Evolutionary conservation across 2,113 vertebrate species (phyloP).

Genomic region (Oreocharis arfaki): DNA sequence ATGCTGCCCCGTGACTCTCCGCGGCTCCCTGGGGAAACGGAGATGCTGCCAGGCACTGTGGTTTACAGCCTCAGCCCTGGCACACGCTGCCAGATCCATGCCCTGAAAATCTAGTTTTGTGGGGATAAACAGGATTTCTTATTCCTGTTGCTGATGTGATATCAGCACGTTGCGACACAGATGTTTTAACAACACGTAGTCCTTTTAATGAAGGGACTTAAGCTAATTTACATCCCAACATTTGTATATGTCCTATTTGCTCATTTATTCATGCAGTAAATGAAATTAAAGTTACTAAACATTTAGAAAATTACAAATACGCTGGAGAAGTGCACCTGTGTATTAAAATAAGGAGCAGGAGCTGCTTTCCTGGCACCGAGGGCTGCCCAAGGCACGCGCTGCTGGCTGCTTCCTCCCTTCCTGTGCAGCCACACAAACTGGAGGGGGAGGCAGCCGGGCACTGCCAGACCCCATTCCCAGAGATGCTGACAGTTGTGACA

Average conservation of each 20-base stretch:
- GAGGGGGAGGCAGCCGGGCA: background rate
- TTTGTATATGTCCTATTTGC: slow-evolving; percentile 14
- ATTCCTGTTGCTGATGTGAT: background rate
- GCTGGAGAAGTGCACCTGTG: background rate
- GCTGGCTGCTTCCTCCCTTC: background rate
- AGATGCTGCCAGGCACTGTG: background rate
- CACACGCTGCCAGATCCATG: background rate
- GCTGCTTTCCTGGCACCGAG: background rate
- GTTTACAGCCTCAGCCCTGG: background rate
- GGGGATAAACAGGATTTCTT: background rate
- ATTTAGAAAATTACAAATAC: background rate
- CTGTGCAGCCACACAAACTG: background rate
- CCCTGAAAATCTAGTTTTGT: background rate
- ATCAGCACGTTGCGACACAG: background rate
- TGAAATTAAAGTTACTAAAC: background rate
- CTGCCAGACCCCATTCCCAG: background rate
- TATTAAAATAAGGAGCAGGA: background rate
- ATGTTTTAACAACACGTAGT: background rate
- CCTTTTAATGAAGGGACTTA: background rate
- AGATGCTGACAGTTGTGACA: background rate
- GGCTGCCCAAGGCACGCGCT: background rate
- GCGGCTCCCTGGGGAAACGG: background rate
- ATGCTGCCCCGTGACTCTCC: background rate
- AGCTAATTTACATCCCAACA: slow-evolving; percentile 8
- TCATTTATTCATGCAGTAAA: slow-evolving; percentile 27